phyloP scores from a whole-genome alignment of 2,888 invertebrate species.

The Thecophora atra region DNA sequence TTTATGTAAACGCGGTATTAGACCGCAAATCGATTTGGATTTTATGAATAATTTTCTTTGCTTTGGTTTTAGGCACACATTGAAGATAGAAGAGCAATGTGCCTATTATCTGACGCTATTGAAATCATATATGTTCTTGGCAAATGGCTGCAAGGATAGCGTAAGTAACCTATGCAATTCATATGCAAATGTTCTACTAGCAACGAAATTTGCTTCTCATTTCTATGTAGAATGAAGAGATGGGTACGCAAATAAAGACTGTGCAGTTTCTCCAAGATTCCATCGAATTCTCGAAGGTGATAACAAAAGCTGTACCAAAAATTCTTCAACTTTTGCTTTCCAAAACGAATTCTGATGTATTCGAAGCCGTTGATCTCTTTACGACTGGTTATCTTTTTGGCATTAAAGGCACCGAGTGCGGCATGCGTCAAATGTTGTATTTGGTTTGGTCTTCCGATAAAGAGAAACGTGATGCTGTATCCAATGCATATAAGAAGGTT shows the following conservation, averaged over 20 bases:
- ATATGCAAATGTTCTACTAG: neutral
- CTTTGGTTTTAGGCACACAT: conserved; percentile 44
- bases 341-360: conserved; percentile 79
- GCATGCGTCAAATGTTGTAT: conserved; percentile 79
- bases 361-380: conserved; percentile 90
- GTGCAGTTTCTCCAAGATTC: conserved; percentile 79
- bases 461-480: conserved; percentile 77
- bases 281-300: conserved; percentile 67
- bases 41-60: neutral
- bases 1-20: too few species aligned
- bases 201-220: too few species aligned
- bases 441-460: conserved; percentile 85
- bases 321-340: conserved; percentile 79
- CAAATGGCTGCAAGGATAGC: conserved; percentile 58
- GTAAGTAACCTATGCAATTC: conserved; percentile 52
- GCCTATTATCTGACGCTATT: conserved; percentile 59
- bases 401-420: conserved; percentile 76
- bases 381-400: conserved; percentile 82
- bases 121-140: conserved; percentile 61
- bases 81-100: conserved; percentile 59
- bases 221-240: conserved; percentile 66
- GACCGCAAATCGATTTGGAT: too few species aligned
- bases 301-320: conserved; percentile 68
- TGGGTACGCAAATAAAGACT: conserved; percentile 71
- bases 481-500: conserved; percentile 75